A percentile compares a stretch with the other conserved stretches of the same genome.
Conservation (phyloP, 2,888 invertebrate genomes). For the Diarsia rubi region DNA sequence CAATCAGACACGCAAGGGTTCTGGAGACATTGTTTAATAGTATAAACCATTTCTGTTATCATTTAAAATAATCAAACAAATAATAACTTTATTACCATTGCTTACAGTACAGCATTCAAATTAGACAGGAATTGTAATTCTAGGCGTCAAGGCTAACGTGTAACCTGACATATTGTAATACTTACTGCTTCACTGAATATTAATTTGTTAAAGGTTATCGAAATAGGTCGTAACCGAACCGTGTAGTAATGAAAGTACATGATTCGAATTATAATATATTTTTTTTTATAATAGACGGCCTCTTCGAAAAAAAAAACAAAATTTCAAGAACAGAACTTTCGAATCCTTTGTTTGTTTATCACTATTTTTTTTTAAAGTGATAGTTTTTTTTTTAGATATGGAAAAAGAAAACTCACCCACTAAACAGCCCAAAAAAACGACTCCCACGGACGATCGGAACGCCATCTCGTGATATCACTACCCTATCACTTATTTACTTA, state of each 20-base stretch:
- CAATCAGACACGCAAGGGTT: neutral
- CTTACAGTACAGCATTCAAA: slow-evolving; percentile 56
- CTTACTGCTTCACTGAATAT: slow-evolving; percentile 63
- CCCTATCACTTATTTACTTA: slow-evolving; percentile 76
- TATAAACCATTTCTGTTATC: neutral
- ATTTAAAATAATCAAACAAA: slow-evolving; percentile 17
- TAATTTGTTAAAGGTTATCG: slow-evolving; percentile 66
- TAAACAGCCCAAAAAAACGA: slow-evolving; percentile 82
- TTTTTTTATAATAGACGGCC: neutral
- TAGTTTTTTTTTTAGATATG: neutral
- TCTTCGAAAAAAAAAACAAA: neutral
- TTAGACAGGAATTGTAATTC: slow-evolving; percentile 70
- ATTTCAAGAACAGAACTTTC: neutral
- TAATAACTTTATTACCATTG: slow-evolving; percentile 31
- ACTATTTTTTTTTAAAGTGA: neutral
- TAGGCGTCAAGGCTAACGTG: slow-evolving; percentile 73
- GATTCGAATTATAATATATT: slow-evolving; percentile 17
- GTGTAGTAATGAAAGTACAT: slow-evolving; percentile 45
- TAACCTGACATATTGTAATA: slow-evolving; percentile 70
- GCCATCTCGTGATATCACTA: slow-evolving; percentile 85
- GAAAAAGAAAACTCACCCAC: slow-evolving; percentile 80
- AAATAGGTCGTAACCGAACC: slow-evolving; percentile 59
- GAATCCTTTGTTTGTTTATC: neutral
- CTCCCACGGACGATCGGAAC: slow-evolving; percentile 80
- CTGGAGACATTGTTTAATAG: neutral